Evolutionary conservation across 2,113 vertebrate species (phyloP).

Genomic region (Leuciscus idus): DNA sequence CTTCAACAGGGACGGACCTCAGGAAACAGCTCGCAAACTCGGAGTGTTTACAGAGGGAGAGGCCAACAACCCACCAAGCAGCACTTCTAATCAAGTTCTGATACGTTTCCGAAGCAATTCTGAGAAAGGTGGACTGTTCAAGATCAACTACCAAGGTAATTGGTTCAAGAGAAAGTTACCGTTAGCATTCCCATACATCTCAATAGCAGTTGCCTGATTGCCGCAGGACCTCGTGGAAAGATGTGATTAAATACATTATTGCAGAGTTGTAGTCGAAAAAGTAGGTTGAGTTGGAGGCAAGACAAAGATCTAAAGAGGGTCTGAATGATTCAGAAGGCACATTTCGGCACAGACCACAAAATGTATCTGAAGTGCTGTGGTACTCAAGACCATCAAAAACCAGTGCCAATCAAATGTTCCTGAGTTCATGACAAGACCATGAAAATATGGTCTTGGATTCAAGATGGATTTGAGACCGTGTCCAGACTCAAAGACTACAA

Average conservation of each 20-base stretch:
- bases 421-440: neutral
- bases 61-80: conserved; percentile 84
- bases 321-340: neutral
- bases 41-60: conserved; percentile 90
- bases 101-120: conserved; percentile 89
- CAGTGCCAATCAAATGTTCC: too few relatives aligned
- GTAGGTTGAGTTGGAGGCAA: neutral
- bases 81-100: conserved; percentile 93
- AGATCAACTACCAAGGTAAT: conserved; percentile 86
- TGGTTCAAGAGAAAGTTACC: neutral
- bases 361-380: neutral
- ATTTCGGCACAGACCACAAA: neutral
- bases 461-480: neutral
- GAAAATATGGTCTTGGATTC: neutral
- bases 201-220: neutral
- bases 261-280: neutral
- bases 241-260: neutral
- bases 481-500: neutral
- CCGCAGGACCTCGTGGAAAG: neutral
- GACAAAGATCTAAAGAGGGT: neutral
- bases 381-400: neutral
- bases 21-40: conserved; percentile 87
- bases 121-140: conserved; percentile 89
- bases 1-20: conserved; percentile 87
- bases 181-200: neutral